A percentile compares a stretch with the other conserved stretches of the same genome.
phyloP scores from a whole-genome alignment of 1,140 invertebrate species.

The Zaprionus davidi region DNA sequence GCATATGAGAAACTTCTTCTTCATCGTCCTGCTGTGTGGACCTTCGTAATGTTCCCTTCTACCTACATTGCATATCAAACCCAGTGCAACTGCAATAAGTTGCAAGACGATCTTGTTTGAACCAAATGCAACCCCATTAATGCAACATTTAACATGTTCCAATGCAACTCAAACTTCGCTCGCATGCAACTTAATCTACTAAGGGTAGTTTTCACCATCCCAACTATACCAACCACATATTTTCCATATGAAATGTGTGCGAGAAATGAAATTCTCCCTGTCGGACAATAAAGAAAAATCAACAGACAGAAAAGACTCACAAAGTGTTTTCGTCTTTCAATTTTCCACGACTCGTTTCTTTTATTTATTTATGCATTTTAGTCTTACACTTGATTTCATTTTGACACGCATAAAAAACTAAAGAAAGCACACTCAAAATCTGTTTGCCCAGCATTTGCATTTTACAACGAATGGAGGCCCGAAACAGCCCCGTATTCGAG shows the following conservation, averaged over 20 bases:
- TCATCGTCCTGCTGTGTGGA: no score
- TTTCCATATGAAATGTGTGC: constrained; percentile 18
- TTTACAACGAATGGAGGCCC: constrained; percentile 7
- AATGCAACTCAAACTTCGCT: not conserved
- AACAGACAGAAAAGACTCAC: constrained; percentile 46
- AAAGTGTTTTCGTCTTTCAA: constrained; percentile 31
- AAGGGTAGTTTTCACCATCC: constrained; percentile 54
- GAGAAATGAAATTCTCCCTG: constrained; percentile 48
- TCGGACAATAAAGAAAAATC: constrained; percentile 63
- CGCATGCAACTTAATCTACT: not conserved
- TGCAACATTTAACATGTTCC: constrained; percentile 29
- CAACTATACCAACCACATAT: constrained; percentile 47
- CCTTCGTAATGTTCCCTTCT: no score
- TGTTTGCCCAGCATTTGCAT: constrained; percentile 69
- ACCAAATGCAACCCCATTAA: constrained; percentile 7
- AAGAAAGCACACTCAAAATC: constrained; percentile 32
- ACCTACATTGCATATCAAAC: no score
- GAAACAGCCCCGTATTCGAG: constrained; percentile 1
- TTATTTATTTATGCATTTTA: constrained; percentile 75
- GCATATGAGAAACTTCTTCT: no score
- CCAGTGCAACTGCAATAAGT: constrained; percentile 23
- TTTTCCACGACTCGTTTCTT: constrained; percentile 39
- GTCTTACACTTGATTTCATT: constrained; percentile 74
- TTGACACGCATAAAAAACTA: constrained; percentile 48
- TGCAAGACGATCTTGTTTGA: not conserved